Conservation (phyloP, 2,113 vertebrate genomes). For the Tenebrosternarchus preto region DNA sequence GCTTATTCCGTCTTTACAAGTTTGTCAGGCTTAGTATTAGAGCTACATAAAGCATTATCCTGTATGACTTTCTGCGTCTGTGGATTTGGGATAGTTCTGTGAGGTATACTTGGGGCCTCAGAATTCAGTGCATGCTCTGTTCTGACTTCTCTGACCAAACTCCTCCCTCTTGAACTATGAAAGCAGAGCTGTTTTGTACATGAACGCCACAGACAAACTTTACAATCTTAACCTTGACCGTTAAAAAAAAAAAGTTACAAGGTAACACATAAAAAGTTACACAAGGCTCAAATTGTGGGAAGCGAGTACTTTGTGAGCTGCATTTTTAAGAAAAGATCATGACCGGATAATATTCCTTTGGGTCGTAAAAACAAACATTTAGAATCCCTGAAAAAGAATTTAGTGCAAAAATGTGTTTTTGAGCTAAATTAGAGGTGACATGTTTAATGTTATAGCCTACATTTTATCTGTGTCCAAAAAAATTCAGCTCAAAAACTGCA, state of each 20-base stretch:
- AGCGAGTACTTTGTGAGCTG: background rate
- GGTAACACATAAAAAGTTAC: background rate
- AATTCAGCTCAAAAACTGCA: too few relatives aligned
- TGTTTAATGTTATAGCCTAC: too few relatives aligned
- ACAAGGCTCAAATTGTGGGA: background rate
- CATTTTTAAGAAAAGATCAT: background rate
- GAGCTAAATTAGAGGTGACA: too few relatives aligned
- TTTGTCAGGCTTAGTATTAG: background rate
- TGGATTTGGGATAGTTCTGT: constrained; percentile 13
- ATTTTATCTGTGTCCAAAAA: too few relatives aligned
- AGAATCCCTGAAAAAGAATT: too few relatives aligned
- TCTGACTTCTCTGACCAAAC: constrained; percentile 16
- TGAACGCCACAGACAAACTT: background rate
- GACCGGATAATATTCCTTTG: too few relatives aligned
- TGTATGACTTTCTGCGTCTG: background rate
- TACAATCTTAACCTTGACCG: background rate
- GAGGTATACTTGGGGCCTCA: constrained; percentile 10
- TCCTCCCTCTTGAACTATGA: constrained; percentile 41
- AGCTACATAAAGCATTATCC: background rate
- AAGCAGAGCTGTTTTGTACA: constrained; percentile 34
- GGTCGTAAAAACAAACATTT: too few relatives aligned
- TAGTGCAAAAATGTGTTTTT: too few relatives aligned
- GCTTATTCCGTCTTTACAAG: background rate
- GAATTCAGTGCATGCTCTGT: constrained; percentile 42
- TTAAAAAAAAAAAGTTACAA: background rate